Base-by-base conservation (phyloP, 1,140 invertebrate genomes). In the Phocides pigmalion region DNA sequence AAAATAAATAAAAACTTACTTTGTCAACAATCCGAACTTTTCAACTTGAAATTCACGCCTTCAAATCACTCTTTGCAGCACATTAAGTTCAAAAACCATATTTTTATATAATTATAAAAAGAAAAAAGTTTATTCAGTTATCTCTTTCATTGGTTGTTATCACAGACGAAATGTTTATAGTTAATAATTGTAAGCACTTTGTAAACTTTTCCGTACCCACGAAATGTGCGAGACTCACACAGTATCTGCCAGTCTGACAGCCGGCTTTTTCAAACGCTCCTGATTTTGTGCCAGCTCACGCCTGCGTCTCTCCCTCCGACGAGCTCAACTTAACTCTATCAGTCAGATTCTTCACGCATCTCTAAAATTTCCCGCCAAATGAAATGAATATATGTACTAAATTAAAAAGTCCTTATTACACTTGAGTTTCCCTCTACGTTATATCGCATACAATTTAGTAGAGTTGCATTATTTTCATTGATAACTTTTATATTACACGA, bases 191-290 rank as follows among this genome's bases (percentile, higher is more conserved):
- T 2, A 19, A 22, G 4, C 53, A 56, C 39, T 42, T 14, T 15
- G 1, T 16, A 56, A 51, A 56, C 37, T 56, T 56, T 56, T 42
- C 44, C 39, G 19, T 15, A 42, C 12, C 22, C 20, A 44, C 20
- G 15, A 44, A n/a, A 44, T 44, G 53, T 25, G 11, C 39, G 53
- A 56, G 66, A 74, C 64, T 16, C 68, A 63, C 59, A 53, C 56
- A 25, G 46, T 8, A 39, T 47, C 58, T 47, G 42, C 39, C 67
- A 11, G 59, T 68, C 51, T 67, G 66, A 72, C 66, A 72, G 67
- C 70, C 73, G 70, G 64, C 73, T 65, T 72, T 72, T 76, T 72
- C 58, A 72, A 74, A 72, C 65, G 73, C 66, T 42, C 58, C 64
- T 56, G 62, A 35, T 70, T 63, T 39, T 67, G 62, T 61, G 50